Percentiles rank a stretch among this genome's conserved stretches.
Conservation (phyloP, 2,888 invertebrate genomes). For the Rhingia campestris region DNA sequence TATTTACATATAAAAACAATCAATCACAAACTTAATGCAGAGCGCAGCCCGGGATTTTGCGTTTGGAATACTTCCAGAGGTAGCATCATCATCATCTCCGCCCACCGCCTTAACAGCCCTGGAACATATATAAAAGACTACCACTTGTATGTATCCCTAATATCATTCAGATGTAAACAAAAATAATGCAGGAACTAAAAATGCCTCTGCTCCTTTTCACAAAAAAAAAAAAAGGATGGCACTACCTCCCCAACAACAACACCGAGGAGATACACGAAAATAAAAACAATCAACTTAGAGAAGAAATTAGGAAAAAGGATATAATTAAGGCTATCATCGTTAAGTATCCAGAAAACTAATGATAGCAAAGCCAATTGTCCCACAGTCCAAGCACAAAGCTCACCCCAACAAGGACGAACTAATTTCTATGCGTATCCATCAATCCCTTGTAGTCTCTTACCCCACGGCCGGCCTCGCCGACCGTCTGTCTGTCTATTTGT, state of each 20-base stretch:
- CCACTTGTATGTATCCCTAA: slow-evolving; percentile 26
- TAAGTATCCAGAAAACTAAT: slow-evolving; percentile 82
- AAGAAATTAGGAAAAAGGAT: slow-evolving; percentile 76
- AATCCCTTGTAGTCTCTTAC: slow-evolving; percentile 49
- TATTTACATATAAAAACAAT: slow-evolving; percentile 78
- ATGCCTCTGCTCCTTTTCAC: slow-evolving; percentile 42
- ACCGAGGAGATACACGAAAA: slow-evolving; percentile 59
- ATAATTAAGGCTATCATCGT: slow-evolving; percentile 82
- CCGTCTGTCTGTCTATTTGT: slow-evolving; percentile 12
- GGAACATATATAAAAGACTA: slow-evolving; percentile 51
- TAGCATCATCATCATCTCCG: slow-evolving; percentile 64
- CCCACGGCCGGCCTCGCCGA: background rate
- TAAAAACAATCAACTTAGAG: slow-evolving; percentile 77
- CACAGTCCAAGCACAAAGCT: slow-evolving; percentile 31
- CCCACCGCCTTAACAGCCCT: slow-evolving; percentile 52
- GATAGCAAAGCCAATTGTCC: slow-evolving; percentile 80
- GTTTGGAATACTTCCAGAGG: slow-evolving; percentile 62
- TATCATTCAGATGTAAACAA: slow-evolving; percentile 51
- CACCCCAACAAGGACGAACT: slow-evolving; percentile 25
- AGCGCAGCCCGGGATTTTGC: slow-evolving; percentile 62
- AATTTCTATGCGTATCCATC: slow-evolving; percentile 73
- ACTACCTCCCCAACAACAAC: slow-evolving; percentile 38
- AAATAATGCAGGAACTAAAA: slow-evolving; percentile 54
- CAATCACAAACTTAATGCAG: slow-evolving; percentile 75
- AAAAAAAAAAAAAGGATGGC: slow-evolving; percentile 24